phyloP scores from a whole-genome alignment of 2,797 vertebrate species.

The Diplodus puntazzo region DNA sequence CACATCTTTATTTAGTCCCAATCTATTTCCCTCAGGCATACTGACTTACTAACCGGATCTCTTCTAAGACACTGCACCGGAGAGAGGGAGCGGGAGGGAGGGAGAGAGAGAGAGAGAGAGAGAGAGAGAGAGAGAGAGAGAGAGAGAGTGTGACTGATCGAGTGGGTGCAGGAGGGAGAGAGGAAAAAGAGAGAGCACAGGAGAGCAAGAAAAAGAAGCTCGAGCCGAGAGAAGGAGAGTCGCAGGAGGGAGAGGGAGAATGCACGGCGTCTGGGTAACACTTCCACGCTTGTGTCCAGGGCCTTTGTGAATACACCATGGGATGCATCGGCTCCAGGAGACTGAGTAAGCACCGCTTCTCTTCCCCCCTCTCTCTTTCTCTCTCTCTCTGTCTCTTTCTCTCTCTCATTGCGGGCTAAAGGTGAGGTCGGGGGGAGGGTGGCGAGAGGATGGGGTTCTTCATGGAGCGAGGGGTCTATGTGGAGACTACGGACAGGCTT shows the following conservation, averaged over 20 bases:
- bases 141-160: slow-evolving; percentile 51
- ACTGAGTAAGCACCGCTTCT: slow-evolving; percentile 85
- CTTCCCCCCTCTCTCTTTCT: slow-evolving; percentile 23
- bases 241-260: slow-evolving; percentile 75
- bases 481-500: slow-evolving; percentile 43
- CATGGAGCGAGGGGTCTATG: slow-evolving; percentile 54
- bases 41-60: slow-evolving; percentile 85
- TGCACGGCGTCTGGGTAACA: slow-evolving; percentile 82
- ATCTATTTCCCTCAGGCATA: slow-evolving; percentile 78
- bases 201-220: slow-evolving; percentile 64
- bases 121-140: slow-evolving; percentile 31
- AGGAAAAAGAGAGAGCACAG: slow-evolving; percentile 65
- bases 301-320: slow-evolving; percentile 91
- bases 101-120: slow-evolving; percentile 39
- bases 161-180: slow-evolving; percentile 63
- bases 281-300: slow-evolving; percentile 88
- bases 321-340: slow-evolving; percentile 90
- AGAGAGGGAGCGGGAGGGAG: slow-evolving; percentile 60
- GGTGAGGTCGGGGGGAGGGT: slow-evolving; percentile 20
- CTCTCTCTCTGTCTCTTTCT: background rate
- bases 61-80: slow-evolving; percentile 84
- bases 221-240: slow-evolving; percentile 69
- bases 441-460: slow-evolving; percentile 55
- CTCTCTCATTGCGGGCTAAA: slow-evolving; percentile 60
- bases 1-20: slow-evolving; percentile 70